Conservation (phyloP, 2,113 vertebrate genomes). For the Brachirus orientalis region DNA sequence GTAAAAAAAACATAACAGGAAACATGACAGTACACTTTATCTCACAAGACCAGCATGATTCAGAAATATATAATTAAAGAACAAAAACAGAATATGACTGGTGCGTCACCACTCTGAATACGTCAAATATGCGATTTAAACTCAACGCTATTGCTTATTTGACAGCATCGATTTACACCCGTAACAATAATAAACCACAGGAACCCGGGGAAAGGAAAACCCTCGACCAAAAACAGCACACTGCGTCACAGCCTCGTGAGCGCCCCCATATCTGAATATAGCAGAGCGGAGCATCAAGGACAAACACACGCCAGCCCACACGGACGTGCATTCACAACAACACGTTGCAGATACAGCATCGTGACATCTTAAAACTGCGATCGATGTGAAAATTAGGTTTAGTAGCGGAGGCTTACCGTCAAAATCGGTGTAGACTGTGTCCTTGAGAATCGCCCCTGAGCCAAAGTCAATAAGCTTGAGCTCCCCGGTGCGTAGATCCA, state of each 20-base stretch:
- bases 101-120: slow-evolving; percentile 31
- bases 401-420: slow-evolving; percentile 84
- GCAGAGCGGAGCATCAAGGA: slow-evolving; percentile 67
- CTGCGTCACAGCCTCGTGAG: slow-evolving; percentile 68
- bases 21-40: not conserved
- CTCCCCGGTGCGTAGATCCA: slow-evolving; percentile 92
- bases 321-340: slow-evolving; percentile 11
- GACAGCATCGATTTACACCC: slow-evolving; percentile 2
- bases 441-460: slow-evolving; percentile 96
- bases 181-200: slow-evolving; percentile 2
- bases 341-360: not conserved
- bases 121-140: not conserved
- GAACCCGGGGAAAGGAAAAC: slow-evolving; percentile 41
- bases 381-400: not conserved
- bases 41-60: not conserved
- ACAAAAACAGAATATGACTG: not conserved
- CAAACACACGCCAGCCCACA: slow-evolving; percentile 49
- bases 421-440: slow-evolving; percentile 98
- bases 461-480: slow-evolving; percentile 98
- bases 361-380: not conserved
- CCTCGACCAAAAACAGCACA: slow-evolving; percentile 66
- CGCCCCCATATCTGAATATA: slow-evolving; percentile 74
- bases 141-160: not conserved
- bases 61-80: not conserved
- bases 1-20: slow-evolving; percentile 25